Conservation (phyloP, 1,140 invertebrate genomes). For the Grapholita molesta region DNA sequence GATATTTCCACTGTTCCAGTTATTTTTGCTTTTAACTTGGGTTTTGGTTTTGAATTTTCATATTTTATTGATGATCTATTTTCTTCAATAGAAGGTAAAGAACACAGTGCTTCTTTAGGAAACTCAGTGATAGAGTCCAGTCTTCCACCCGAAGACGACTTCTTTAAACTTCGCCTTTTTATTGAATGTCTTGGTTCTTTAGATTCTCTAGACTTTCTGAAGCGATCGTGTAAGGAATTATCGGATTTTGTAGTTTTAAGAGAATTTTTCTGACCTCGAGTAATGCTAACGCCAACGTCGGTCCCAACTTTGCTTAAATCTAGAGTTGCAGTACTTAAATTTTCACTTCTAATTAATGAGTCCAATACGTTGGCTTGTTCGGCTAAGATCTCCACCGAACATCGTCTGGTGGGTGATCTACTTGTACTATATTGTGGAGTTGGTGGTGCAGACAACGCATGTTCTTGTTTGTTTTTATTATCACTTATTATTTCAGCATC, state of each 20-base stretch:
- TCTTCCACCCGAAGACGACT: conserved; percentile 65
- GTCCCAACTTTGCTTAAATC: conserved; percentile 72
- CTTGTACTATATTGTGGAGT: conserved; percentile 29
- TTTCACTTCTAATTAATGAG: conserved; percentile 74
- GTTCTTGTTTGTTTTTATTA: conserved; percentile 42
- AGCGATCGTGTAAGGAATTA: conserved; percentile 61
- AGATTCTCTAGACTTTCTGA: conserved; percentile 41
- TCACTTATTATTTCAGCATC: conserved; percentile 32
- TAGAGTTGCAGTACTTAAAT: conserved; percentile 70
- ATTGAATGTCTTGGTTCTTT: conserved; percentile 38
- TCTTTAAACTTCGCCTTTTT: conserved; percentile 67
- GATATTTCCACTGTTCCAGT: conserved; percentile 74
- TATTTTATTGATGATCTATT: conserved; percentile 32
- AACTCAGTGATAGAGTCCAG: conserved; percentile 73
- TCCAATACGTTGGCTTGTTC: conserved; percentile 77
- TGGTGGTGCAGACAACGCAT: conserved; percentile 27
- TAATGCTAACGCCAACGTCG: conserved; percentile 29
- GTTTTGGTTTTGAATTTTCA: conserved; percentile 58
- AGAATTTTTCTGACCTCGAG: conserved; percentile 35
- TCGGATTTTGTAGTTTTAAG: conserved; percentile 73
- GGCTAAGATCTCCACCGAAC: conserved; percentile 75
- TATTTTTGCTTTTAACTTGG: conserved; percentile 74
- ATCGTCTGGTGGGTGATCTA: conserved; percentile 64
- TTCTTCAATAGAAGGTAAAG: conserved; percentile 45
- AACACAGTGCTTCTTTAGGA: conserved; percentile 40